Percentiles rank a stretch among this genome's conserved stretches.
Conservation (phyloP, 2,888 invertebrate genomes). For the Ochropleura plecta region DNA sequence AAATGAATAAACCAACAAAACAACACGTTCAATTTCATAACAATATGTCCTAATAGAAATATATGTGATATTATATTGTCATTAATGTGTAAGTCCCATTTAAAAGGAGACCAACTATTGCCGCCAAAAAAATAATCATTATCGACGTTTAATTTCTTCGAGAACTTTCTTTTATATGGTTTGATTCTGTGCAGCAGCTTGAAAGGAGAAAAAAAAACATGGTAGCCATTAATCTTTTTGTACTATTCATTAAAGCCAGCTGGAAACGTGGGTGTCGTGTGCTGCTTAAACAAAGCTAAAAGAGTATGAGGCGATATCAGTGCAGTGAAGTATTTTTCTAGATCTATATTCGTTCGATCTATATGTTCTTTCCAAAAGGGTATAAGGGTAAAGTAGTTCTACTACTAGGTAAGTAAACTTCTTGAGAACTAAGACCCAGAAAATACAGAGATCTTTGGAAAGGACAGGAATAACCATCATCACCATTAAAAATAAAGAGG, state of each 20-base stretch:
- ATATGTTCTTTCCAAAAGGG: too few relatives aligned
- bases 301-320: conserved; percentile 5
- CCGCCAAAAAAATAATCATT: neutral
- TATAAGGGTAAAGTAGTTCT: too few relatives aligned
- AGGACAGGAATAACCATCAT: too few relatives aligned
- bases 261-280: conserved; percentile 25
- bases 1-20: neutral
- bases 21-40: neutral
- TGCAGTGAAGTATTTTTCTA: too few relatives aligned
- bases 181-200: conserved; percentile 2
- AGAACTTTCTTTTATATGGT: conserved; percentile 13
- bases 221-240: conserved; percentile 43
- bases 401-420: too few relatives aligned
- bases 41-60: too few relatives aligned
- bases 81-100: neutral
- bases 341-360: too few relatives aligned
- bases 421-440: too few relatives aligned
- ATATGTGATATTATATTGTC: too few relatives aligned
- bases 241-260: conserved; percentile 43
- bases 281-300: conserved; percentile 33
- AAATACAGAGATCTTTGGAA: too few relatives aligned
- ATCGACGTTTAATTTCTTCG: conserved; percentile 1
- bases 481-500: too few relatives aligned
- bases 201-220: conserved; percentile 11
- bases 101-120: neutral